A percentile compares a stretch with the other conserved stretches of the same genome.
Conservation (phyloP, 2,797 vertebrate genomes). For the Enteromius unitaeniatus region DNA sequence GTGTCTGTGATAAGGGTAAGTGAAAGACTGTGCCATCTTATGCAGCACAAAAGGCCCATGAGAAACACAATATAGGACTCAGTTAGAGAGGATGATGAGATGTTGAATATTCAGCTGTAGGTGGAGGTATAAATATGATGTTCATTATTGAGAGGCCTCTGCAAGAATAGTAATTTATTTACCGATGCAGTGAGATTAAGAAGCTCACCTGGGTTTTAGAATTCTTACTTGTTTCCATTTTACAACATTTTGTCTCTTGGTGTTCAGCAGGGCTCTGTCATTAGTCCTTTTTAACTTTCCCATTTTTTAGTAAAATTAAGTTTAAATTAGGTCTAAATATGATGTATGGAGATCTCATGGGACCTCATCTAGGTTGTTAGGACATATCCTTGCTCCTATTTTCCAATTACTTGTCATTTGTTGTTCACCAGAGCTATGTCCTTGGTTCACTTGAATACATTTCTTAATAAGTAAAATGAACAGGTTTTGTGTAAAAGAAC, state of each 20-base stretch:
- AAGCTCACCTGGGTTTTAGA: slow-evolving; percentile 24
- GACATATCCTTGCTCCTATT: background rate
- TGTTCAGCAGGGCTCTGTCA: background rate
- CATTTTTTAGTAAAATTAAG: background rate
- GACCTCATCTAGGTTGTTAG: slow-evolving; percentile 15
- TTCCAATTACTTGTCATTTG: background rate
- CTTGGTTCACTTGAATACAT: slow-evolving; percentile 8
- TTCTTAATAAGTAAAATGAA: background rate
- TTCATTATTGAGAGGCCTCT: slow-evolving; percentile 42
- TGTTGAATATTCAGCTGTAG: slow-evolving; percentile 56
- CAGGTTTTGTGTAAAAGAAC: background rate
- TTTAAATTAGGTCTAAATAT: background rate
- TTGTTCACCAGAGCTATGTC: background rate
- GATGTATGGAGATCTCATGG: slow-evolving; percentile 14
- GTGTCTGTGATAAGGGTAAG: slow-evolving; percentile 64
- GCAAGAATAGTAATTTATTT: slow-evolving; percentile 47
- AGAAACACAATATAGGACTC: slow-evolving; percentile 56
- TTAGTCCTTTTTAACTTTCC: slow-evolving; percentile 16
- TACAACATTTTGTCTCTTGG: background rate
- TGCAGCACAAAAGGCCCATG: slow-evolving; percentile 56
- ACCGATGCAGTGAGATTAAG: slow-evolving; percentile 18
- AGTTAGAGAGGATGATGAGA: slow-evolving; percentile 56
- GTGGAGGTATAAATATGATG: slow-evolving; percentile 55
- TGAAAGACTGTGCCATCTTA: slow-evolving; percentile 60
- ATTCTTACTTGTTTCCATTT: slow-evolving; percentile 2